A percentile compares a stretch with the other conserved stretches of the same genome.
Evolutionary conservation across 2,888 invertebrate species (phyloP).

Genomic region (Pollenia labialis): DNA sequence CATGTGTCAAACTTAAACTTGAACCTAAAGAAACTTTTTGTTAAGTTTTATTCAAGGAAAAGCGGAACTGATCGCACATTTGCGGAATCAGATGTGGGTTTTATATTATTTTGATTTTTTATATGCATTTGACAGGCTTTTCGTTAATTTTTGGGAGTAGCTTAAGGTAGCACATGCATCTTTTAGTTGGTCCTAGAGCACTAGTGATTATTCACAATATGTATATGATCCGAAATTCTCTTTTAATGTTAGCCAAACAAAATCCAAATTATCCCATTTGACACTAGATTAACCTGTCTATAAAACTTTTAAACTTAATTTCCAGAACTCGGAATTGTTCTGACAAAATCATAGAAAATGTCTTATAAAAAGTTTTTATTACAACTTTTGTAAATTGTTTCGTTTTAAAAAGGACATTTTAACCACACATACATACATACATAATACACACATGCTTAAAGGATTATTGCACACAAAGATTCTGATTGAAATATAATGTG

Average conservation of each 20-base stretch:
- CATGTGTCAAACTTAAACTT: too few species aligned
- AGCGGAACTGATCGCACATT: too few species aligned
- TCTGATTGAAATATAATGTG: not conserved
- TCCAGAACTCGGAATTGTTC: not conserved
- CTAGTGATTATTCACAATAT: too few species aligned
- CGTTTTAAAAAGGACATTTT: not conserved
- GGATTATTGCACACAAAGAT: not conserved
- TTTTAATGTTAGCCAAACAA: not conserved
- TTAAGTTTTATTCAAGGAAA: too few species aligned
- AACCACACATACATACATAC: not conserved
- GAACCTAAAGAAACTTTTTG: too few species aligned
- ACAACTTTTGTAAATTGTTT: not conserved
- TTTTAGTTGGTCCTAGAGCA: not conserved
- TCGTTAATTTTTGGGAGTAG: too few species aligned
- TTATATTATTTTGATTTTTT: too few species aligned
- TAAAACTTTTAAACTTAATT: not conserved
- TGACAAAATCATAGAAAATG: not conserved
- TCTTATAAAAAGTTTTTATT: not conserved
- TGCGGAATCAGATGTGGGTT: too few species aligned
- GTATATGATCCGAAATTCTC: too few species aligned
- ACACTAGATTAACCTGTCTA: conserved; percentile 22
- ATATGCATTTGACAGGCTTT: too few species aligned
- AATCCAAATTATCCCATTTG: not conserved
- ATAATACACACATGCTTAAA: not conserved
- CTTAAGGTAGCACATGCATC: too few species aligned